Conservation (phyloP, 2,888 invertebrate genomes). For the Dasypogon diadema region DNA sequence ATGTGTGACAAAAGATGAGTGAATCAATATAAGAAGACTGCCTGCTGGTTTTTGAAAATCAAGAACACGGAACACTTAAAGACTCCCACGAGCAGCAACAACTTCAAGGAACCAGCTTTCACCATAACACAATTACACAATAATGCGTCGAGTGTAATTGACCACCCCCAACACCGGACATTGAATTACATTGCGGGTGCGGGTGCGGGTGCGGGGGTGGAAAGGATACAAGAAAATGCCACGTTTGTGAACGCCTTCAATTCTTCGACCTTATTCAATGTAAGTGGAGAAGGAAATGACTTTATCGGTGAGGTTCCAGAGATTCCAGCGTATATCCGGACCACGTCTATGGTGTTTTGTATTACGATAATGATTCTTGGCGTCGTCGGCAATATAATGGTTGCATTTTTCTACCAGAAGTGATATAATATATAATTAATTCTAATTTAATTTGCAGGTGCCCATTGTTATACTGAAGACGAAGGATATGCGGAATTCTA, state of each 20-base stretch:
- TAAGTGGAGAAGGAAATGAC: slow-evolving; percentile 11
- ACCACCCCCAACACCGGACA: slow-evolving; percentile 57
- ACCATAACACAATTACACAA: slow-evolving; percentile 61
- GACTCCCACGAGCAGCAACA: slow-evolving; percentile 56
- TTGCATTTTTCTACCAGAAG: slow-evolving; percentile 54
- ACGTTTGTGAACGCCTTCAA: slow-evolving; percentile 58
- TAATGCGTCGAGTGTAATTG: slow-evolving; percentile 61
- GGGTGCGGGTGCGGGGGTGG: slow-evolving; percentile 57
- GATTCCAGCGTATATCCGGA: slow-evolving; percentile 87
- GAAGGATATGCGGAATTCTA: slow-evolving; percentile 94
- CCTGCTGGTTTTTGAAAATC: slow-evolving; percentile 47
- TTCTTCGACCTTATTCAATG: slow-evolving; percentile 57
- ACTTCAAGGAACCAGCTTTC: slow-evolving; percentile 58
- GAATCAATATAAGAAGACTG: slow-evolving; percentile 49
- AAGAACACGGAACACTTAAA: slow-evolving; percentile 55
- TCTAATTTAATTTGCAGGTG: slow-evolving; percentile 66
- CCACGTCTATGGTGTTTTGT: slow-evolving; percentile 89
- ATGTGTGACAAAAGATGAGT: slow-evolving; percentile 41
- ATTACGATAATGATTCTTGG: slow-evolving; percentile 90
- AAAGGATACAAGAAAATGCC: slow-evolving; percentile 57
- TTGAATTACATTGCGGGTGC: slow-evolving; percentile 51
- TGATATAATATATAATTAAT: slow-evolving; percentile 13
- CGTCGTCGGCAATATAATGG: slow-evolving; percentile 92
- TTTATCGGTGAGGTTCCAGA: slow-evolving; percentile 67
- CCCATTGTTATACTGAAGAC: slow-evolving; percentile 92